These are phyloP conservation scores for Lottia scabra DNA, from an alignment of 2,888 invertebrate species.

Conservation along the genomic window DNA sequence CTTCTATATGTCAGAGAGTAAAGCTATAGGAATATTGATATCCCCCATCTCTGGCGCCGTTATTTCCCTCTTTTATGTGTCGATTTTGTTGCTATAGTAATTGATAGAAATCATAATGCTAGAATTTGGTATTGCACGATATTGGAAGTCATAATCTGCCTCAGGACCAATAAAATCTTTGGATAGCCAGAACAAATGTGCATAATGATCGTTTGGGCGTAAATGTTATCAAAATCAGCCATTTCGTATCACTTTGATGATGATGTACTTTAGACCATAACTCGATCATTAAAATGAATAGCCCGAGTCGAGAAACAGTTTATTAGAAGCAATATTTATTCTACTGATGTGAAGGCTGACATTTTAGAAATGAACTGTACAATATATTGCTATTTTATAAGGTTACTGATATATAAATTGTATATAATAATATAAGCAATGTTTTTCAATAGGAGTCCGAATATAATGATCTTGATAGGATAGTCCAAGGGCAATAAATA, in stretches of 20 bases:
- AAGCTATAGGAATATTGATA: neutral
- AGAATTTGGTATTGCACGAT: neutral
- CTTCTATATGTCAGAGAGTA: neutral
- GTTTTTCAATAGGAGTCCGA: too few species aligned
- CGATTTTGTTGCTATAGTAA: slow-evolving; percentile 1
- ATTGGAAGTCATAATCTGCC: neutral
- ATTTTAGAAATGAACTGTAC: too few species aligned
- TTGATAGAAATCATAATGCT: slow-evolving; percentile 2
- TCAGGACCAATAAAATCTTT: neutral
- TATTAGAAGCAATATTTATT: neutral
- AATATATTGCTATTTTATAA: too few species aligned
- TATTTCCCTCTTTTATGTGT: neutral
- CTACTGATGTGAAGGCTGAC: neutral
- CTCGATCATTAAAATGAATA: neutral
- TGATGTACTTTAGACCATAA: neutral
- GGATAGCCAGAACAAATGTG: neutral
- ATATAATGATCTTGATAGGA: too few species aligned
- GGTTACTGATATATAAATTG: too few species aligned
- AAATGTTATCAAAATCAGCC: neutral
- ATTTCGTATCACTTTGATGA: slow-evolving; percentile 2
- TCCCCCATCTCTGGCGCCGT: neutral
- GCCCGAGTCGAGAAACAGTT: neutral
- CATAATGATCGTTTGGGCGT: neutral
- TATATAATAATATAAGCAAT: too few species aligned
- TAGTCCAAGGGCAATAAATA: too few species aligned